Conservation (phyloP, 1,140 invertebrate species). For the Whitmania pigra region DNA sequence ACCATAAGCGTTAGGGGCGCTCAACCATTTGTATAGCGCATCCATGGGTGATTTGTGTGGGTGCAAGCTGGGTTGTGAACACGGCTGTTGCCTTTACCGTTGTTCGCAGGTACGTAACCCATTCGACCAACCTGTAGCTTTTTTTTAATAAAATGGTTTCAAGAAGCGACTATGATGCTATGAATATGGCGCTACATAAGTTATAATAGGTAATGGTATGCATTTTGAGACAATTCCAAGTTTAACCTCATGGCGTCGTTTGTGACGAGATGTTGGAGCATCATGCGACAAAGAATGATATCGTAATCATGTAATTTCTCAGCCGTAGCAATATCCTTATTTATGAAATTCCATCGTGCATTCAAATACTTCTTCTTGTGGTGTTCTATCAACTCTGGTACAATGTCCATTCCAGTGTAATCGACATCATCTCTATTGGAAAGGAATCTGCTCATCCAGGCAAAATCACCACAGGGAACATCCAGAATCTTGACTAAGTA, state of each 20-base stretch:
- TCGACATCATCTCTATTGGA: conserved; percentile 18
- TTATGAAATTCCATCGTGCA: conserved; percentile 15
- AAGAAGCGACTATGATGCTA: too few relatives aligned
- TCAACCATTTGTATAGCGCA: too few relatives aligned
- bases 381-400: conserved; percentile 19
- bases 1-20: too few relatives aligned
- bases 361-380: conserved; percentile 18
- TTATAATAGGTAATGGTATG: too few relatives aligned
- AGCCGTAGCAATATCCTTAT: conserved; percentile 15
- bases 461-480: conserved; percentile 23
- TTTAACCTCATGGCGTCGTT: conserved; percentile 7
- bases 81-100: too few relatives aligned
- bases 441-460: conserved; percentile 23
- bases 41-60: too few relatives aligned
- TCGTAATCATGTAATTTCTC: conserved; percentile 4
- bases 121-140: too few relatives aligned
- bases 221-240: not conserved
- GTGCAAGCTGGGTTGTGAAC: too few relatives aligned
- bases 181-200: too few relatives aligned
- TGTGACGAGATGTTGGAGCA: conserved; percentile 22
- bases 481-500: conserved; percentile 15
- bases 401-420: conserved; percentile 25
- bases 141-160: too few relatives aligned
- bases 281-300: conserved; percentile 19
- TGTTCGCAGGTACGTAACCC: too few relatives aligned